phyloP scores from a whole-genome alignment of 2,888 invertebrate species.

The Oconnorella tubifera region DNA sequence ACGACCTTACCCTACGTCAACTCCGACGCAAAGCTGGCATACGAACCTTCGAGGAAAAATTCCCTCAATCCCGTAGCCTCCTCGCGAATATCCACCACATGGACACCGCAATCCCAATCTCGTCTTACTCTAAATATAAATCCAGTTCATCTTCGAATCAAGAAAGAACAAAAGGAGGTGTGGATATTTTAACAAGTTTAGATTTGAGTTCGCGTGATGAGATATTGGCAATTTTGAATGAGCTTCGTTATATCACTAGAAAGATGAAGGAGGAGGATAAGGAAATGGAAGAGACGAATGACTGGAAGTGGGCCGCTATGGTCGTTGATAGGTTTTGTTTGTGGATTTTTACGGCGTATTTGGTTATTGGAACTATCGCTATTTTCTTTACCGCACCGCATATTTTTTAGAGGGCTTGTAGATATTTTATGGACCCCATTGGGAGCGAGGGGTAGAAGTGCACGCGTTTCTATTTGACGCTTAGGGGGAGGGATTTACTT shows the following conservation, averaged over 20 bases:
- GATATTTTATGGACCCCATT: no score
- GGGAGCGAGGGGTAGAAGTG: no score
- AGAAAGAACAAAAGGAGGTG: no score
- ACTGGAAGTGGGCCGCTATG: slow-evolving; percentile 39
- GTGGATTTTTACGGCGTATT: slow-evolving; percentile 31
- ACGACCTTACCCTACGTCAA: slow-evolving; percentile 29
- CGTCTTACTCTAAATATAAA: background rate
- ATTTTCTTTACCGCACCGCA: slow-evolving; percentile 33
- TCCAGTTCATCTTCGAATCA: background rate
- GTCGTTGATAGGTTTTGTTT: slow-evolving; percentile 36
- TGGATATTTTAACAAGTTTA: no score
- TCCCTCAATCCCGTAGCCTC: slow-evolving; percentile 34
- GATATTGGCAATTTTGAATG: slow-evolving; percentile 31
- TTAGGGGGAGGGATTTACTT: no score
- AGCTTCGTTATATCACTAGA: slow-evolving; percentile 35
- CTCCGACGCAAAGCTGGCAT: slow-evolving; percentile 35
- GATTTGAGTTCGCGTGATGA: slow-evolving; percentile 3
- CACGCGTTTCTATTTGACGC: no score
- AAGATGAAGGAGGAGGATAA: slow-evolving; percentile 37
- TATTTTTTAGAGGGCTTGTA: background rate
- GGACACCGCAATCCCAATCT: slow-evolving; percentile 31
- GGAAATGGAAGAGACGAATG: slow-evolving; percentile 31
- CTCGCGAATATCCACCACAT: slow-evolving; percentile 36
- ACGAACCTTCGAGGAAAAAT: slow-evolving; percentile 21
- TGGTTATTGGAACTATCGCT: slow-evolving; percentile 31